Base-by-base conservation (phyloP, 2,113 vertebrate genomes). In the Corynorhinus townsendii region DNA sequence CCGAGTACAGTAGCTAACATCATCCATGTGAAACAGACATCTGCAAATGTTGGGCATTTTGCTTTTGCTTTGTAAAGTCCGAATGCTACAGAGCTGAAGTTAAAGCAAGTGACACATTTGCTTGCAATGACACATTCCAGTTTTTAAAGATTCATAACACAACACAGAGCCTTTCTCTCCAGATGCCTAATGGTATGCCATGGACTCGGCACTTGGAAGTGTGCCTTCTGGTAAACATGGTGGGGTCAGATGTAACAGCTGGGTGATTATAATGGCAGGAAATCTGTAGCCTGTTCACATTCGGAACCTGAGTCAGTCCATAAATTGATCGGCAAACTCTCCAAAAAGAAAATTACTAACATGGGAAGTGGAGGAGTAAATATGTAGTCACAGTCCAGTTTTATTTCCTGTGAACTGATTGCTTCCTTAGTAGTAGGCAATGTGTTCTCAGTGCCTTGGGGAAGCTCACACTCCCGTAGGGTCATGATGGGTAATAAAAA, bases 21-120 rank as follows among this genome's bases (percentile, higher is more conserved):
- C 22, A 62, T 43, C 11, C 10, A 35, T 26, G 11, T 43, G 79
- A 89, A 83, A 75, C 11, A 76, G 33, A 38, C n/a, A 38, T 43
- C 20, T 66, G 80, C 28, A 33, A n/a, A 81, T 54, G 71, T 64
- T 71, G 49, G 4, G 26, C 24, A 30, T 84, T 35, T 68, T 88
- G 82, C 90, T 45, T 95, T 91, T 59, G 38, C 38, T 35, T 93
- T 83, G 35, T 90, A 76, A 95, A 84, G 11, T 54, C 35, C 33
- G n/a, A 91, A 88, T 73, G 28, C 9, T 96, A 71, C 49, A 89
- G 62, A 56, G 28, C 11, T 52, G 20, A 77, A 66, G 33, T 35
- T 20, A 71, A 96, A 89, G 47, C 86, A 82, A 64, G 28, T 6
- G 56, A 83, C 86, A 54, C 19, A 11, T 90, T 95, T 86, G 38